Percentiles rank a stretch among this genome's conserved stretches.
Evolutionary conservation across 2,113 vertebrate species (phyloP).

Genomic region (Collichthys lucidus): DNA sequence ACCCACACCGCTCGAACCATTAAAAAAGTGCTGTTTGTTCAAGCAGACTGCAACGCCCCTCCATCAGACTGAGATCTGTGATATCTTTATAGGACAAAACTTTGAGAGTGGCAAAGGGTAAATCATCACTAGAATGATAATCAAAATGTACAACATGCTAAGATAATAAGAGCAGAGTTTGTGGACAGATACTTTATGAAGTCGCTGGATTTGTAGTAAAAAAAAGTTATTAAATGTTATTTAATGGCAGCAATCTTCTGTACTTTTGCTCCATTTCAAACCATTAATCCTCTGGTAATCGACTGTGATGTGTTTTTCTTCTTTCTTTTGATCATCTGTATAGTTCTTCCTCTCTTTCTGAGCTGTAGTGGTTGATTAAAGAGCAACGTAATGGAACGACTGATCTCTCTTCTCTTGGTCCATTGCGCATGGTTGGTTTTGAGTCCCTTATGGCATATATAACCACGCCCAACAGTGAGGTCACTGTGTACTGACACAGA

Average conservation of each 20-base stretch:
- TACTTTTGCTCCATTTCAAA: neutral
- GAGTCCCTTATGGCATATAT: neutral
- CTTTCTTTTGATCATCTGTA: neutral
- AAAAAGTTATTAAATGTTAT: too few species aligned
- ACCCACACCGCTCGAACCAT: too few species aligned
- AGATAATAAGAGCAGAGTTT: too few species aligned
- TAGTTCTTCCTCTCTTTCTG: too few species aligned
- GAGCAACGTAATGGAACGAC: too few species aligned
- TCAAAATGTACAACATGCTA: too few species aligned
- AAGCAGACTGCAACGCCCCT: neutral
- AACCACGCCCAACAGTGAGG: neutral
- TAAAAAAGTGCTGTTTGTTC: conserved; percentile 23
- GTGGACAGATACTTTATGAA: too few species aligned
- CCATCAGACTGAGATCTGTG: conserved; percentile 11
- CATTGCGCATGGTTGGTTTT: neutral
- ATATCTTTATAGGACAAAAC: conserved; percentile 9
- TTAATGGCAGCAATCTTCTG: too few species aligned
- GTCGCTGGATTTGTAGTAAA: conserved; percentile 1
- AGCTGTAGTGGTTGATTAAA: too few species aligned
- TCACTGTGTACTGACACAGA: neutral
- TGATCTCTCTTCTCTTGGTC: neutral
- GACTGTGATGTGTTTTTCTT: neutral
- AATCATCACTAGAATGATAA: too few species aligned
- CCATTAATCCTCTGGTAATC: too few species aligned
- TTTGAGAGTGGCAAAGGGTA: neutral